These are phyloP conservation scores for Ceyx erithaca DNA, from an alignment of 2,797 vertebrate species.

Conservation along the genomic window DNA sequence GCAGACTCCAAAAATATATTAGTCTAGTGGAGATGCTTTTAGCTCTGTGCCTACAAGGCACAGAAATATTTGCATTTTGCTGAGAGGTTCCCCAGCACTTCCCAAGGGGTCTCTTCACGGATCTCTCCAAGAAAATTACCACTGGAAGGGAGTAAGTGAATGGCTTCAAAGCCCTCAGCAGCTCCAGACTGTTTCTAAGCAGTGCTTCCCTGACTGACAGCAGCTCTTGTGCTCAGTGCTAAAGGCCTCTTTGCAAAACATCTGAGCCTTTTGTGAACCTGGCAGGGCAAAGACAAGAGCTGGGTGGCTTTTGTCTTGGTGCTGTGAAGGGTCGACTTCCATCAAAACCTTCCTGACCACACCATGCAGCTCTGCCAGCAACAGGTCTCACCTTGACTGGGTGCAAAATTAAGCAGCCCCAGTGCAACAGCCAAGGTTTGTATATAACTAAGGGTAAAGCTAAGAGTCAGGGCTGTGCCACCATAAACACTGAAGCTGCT, in stretches of 20 bases:
- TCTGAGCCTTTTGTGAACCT: background rate
- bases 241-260: background rate
- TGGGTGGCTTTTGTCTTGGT: background rate
- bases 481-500: conserved; percentile 1
- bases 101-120: background rate
- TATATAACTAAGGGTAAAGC: background rate
- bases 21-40: background rate
- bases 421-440: background rate
- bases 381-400: background rate
- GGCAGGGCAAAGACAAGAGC: background rate
- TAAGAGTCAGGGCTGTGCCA: background rate
- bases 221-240: background rate
- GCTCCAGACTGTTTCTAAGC: background rate
- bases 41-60: background rate
- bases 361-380: background rate
- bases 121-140: background rate
- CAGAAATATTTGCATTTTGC: background rate
- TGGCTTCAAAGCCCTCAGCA: background rate
- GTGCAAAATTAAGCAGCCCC: background rate
- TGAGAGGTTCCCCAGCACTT: background rate
- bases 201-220: background rate
- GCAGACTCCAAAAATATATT: background rate
- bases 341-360: background rate
- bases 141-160: background rate
- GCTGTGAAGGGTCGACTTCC: background rate